phyloP scores from a whole-genome alignment of 2,888 invertebrate species.

The Eupithecia inturbata region DNA sequence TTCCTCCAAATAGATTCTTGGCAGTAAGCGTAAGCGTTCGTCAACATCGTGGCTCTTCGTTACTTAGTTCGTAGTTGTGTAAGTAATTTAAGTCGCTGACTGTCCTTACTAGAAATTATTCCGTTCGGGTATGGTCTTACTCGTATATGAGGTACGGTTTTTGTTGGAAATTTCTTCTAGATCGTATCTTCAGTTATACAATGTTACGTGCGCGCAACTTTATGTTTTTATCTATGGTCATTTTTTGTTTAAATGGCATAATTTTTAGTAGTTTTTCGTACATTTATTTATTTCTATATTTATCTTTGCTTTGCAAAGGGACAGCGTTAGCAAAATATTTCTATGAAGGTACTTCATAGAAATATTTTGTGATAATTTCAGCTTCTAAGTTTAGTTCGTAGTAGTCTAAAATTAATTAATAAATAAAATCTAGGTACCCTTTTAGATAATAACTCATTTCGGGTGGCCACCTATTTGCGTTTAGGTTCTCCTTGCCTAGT shows the following conservation, averaged over 20 bases:
- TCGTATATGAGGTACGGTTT: slow-evolving; percentile 32
- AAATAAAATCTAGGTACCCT: too few species aligned
- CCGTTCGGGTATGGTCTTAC: slow-evolving; percentile 20
- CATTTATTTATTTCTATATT: not conserved
- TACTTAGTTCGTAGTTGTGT: not conserved
- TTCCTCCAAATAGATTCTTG: too few species aligned
- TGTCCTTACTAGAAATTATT: slow-evolving; percentile 16
- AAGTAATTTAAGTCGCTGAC: slow-evolving; percentile 17
- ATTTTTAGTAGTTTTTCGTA: not conserved
- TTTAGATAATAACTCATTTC: too few species aligned
- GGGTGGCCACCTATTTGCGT: too few species aligned
- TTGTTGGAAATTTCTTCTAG: slow-evolving; percentile 34
- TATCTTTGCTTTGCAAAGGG: not conserved
- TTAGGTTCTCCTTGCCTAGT: too few species aligned
- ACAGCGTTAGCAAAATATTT: not conserved
- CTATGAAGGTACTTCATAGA: too few species aligned
- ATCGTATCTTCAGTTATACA: slow-evolving; percentile 23
- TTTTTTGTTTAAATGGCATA: not conserved
- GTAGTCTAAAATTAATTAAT: too few species aligned
- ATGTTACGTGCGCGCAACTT: slow-evolving; percentile 18
- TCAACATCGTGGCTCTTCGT: not conserved
- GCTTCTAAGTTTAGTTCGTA: too few species aligned
- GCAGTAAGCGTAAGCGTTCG: not conserved
- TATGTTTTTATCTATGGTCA: slow-evolving; percentile 5
- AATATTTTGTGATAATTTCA: too few species aligned